Evolutionary conservation across 2,113 vertebrate species (phyloP).

Genomic region (Zonotrichia leucophrys): DNA sequence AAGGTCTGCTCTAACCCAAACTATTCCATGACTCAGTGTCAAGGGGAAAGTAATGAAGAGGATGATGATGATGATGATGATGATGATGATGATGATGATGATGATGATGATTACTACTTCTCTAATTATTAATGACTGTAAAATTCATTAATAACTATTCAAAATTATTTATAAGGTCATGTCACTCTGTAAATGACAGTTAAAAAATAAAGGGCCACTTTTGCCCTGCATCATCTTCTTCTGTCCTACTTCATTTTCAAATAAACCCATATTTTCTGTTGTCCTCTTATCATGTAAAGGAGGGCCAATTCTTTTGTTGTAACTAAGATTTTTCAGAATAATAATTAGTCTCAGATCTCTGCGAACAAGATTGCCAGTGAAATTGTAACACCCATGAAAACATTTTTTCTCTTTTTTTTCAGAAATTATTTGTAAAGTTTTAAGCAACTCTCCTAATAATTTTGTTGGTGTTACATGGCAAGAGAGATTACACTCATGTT

Average conservation of each 20-base stretch:
- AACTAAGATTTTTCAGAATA: background rate
- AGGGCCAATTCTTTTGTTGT: accelerated
- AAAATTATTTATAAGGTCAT: background rate
- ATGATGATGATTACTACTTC: background rate
- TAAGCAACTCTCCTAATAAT: background rate
- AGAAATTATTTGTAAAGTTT: background rate
- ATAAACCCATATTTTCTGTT: background rate
- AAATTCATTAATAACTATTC: background rate
- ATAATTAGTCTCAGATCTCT: background rate
- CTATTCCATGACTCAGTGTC: background rate
- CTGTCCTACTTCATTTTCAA: background rate
- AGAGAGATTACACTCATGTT: background rate
- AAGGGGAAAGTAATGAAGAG: background rate
- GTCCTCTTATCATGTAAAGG: background rate
- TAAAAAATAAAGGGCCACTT: background rate
- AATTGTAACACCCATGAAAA: background rate
- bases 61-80: background rate
- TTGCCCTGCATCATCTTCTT: background rate
- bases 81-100: background rate
- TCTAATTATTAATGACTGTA: background rate
- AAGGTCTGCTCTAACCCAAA: background rate
- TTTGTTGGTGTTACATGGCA: background rate
- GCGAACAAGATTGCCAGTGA: background rate
- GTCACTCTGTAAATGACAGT: background rate
- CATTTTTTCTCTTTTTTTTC: background rate